Evolutionary conservation across 2,888 invertebrate species (phyloP), one percentile per base, ranked within the genome.

Genomic region (Dynastes grantii): DNA sequence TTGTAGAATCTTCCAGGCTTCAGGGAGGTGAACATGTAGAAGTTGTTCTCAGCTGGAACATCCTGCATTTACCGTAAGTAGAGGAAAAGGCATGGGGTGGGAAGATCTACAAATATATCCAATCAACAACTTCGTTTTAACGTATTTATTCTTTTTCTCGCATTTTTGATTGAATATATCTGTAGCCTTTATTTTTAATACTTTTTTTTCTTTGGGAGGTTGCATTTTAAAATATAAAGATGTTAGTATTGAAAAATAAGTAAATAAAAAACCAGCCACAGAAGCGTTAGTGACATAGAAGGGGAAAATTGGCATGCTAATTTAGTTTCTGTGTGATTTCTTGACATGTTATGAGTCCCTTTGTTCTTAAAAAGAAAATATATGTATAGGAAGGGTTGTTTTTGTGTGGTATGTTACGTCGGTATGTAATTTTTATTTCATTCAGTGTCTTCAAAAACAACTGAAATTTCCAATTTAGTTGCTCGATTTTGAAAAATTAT

Each of bases 21-120:
- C 81, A 97, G 89, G 86, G 95, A 93, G 89, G 93, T 93, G 84
- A 95, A 94, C 92, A 95, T 94, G 88, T 95, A 95, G 88, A 93
- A 94, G 78, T 92, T 88, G 2, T 90, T 92, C 83, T 93, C 93
- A 2, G 94, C 93, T 81, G 94, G 92, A 88, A 95, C 93, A 85
- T 95, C 95, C 95, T 95, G 87, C 40, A 64, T 53, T 49, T 71
- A 67, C 61, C 64, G 61, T 77, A 63, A 61, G 71, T 63, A 63
- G 70, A 63, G 51, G 22, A 78, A 68, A 55, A 53, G 64, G 63
- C 64, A 53, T 64, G 51, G 64, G 22, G 37, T 27, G 16, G 13
- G 63, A 32, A 11, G 63, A 32, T 63, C 63, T 63, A 63, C 63
- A 32, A 68, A 51, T 27, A 68, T 68, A 68, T 51, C 27, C 68